Evolutionary conservation across 2,888 invertebrate genomes (phyloP), one percentile per base, ranked within the genome.

Genomic region (Melinaea menophilus): DNA sequence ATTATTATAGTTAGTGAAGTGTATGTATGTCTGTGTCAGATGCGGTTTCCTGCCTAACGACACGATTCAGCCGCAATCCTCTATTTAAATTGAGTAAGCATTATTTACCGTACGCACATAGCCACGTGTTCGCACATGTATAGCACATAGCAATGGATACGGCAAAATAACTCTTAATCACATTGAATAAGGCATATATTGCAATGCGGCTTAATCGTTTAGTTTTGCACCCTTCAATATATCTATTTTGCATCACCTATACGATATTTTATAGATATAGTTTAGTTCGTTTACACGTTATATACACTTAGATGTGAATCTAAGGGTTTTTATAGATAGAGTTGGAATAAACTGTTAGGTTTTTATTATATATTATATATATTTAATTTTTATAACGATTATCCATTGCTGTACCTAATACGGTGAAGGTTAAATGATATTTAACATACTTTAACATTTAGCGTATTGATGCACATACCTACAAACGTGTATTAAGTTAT

Each of bases 41-140:
- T 89, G 89, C 89, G 88, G 89, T 76, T 89, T 88, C 89, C 88
- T 88, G 88, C 88, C 89, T 75, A 86, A 83, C 81, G 88, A 88
- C 84, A 84, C 87, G 82, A 87, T 88, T 84, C 87, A 89, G 83
- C 87, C 88, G 78, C 88, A 88, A 85, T 88, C 88, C 79, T 88
- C 89, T 75, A 86, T 88, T 82, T 89, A 88, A 86, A 41, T 11
- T 11, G 41, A 87, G 89, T 89, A 88, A 89, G 89, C 88, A 88
- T 58, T 45, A 56, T 60, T 68, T 67, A 64, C 59, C 61, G 34
- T 56, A 31, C 45, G 65, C 67, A 65, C 62, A 47, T 41, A 37
- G 13, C 48, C 22, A 51, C 55, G 55, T 31, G 31, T 59, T 34
- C 11, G 56, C 59, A 65, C 59, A 55, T 56, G 31, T 59, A 33